Evolutionary conservation across 2,797 vertebrate genomes (phyloP).

Genomic region (Melanotaenia boesemani): DNA sequence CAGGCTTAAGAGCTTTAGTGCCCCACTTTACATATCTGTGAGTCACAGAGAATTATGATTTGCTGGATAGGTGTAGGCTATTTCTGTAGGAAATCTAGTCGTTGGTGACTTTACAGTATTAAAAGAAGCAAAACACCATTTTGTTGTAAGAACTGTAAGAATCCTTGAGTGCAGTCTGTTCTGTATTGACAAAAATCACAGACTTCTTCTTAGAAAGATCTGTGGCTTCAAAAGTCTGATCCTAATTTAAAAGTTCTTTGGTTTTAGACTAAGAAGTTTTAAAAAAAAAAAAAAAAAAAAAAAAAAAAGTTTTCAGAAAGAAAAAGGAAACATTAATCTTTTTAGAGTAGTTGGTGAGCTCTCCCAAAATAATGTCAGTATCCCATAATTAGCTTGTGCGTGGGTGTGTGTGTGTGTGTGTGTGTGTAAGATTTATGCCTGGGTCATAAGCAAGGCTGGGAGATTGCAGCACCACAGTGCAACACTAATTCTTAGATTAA

Average conservation of each 20-base stretch:
- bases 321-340: constrained; percentile 27
- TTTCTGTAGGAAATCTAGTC: constrained; percentile 37
- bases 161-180: constrained; percentile 11
- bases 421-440: constrained; percentile 18
- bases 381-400: constrained; percentile 31
- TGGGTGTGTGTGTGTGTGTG: background rate
- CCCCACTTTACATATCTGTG: constrained; percentile 21
- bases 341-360: constrained; percentile 19
- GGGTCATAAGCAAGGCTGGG: constrained; percentile 16
- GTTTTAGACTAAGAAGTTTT: constrained; percentile 4
- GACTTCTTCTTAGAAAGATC: constrained; percentile 45
- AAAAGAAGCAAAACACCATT: constrained; percentile 46
- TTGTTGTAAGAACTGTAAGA: constrained; percentile 26
- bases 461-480: constrained; percentile 11
- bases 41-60: constrained; percentile 24
- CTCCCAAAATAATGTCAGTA: constrained; percentile 19
- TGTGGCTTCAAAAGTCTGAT: constrained; percentile 36
- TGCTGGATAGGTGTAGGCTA: constrained; percentile 13
- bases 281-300: background rate
- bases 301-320: constrained; percentile 4
- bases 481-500: constrained; percentile 41
- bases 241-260: constrained; percentile 21
- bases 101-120: constrained; percentile 31
- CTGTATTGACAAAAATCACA: constrained; percentile 47
- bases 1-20: constrained; percentile 17